phyloP scores from a whole-genome alignment of 2,113 vertebrate genomes.

The Perca schrenkii region DNA sequence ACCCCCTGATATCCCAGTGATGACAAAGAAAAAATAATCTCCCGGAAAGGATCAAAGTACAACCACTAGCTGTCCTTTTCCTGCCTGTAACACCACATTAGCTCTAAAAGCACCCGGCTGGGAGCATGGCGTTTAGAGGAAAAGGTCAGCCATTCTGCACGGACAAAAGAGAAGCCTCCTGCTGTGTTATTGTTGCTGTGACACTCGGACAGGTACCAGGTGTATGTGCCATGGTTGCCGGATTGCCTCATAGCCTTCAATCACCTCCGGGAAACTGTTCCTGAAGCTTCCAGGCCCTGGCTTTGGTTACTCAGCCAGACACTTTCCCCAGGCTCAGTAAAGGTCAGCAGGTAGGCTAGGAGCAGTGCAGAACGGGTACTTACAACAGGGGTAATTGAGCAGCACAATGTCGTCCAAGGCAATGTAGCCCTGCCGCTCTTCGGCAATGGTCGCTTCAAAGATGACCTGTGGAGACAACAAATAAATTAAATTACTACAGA shows the following conservation, averaged over 20 bases:
- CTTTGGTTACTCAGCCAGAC: background rate
- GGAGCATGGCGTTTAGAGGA: slow-evolving; percentile 27
- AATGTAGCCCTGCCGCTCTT: slow-evolving; percentile 90
- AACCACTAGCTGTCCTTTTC: slow-evolving; percentile 39
- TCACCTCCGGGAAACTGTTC: slow-evolving; percentile 8
- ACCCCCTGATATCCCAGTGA: background rate
- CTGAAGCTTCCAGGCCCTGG: background rate
- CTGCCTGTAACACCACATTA: slow-evolving; percentile 51
- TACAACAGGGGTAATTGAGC: slow-evolving; percentile 96
- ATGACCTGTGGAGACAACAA: slow-evolving; percentile 86
- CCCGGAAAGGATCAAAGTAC: slow-evolving; percentile 24
- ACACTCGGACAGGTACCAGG: slow-evolving; percentile 20
- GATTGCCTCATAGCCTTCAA: slow-evolving; percentile 22
- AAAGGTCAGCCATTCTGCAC: slow-evolving; percentile 66
- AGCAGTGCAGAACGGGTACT: slow-evolving; percentile 78
- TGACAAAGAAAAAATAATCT: slow-evolving; percentile 10
- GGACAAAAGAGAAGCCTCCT: slow-evolving; percentile 45
- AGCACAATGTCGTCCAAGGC: slow-evolving; percentile 95
- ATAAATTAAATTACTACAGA: slow-evolving; percentile 45
- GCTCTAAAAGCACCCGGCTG: slow-evolving; percentile 43
- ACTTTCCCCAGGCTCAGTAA: slow-evolving; percentile 26
- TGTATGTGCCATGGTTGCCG: background rate
- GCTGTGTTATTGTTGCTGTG: slow-evolving; percentile 41
- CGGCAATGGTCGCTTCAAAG: slow-evolving; percentile 93
- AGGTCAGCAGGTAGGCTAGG: slow-evolving; percentile 48